Base-by-base conservation (phyloP, 2,113 vertebrate genomes). In the Hippocampus abdominalis region DNA sequence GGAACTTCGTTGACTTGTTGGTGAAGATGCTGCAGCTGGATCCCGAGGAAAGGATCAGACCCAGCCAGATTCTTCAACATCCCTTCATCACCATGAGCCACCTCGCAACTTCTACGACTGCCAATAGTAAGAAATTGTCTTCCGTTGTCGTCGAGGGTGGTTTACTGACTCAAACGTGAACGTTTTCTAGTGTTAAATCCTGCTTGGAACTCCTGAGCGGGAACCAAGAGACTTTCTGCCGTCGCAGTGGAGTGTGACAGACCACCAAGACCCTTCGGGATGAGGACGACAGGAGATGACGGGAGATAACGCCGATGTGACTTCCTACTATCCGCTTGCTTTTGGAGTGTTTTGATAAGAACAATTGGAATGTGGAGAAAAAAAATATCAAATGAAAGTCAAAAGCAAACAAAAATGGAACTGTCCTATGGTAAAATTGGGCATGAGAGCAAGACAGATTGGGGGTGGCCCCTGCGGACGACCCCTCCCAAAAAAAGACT, bases 11-110 rank as follows among this genome's bases (percentile, higher is more conserved):
- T 21, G 66, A 68, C 7, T 27, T 68, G 12, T n/a, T 68, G 32
- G 66, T 39, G 32, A 54, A 68, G 49, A 68, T 68, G 66, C 32
- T 68, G 29, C 29, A 68, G 6, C 21, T 68, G 21, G 66, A 68
- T 54, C 66, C 66, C 11, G 8, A 13, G 2, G 29, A 68, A 7
- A 36, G 66, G n/a, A 68, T 68, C 48, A 56, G 11, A 36, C 66
- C 66, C 7, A 29, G 13, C 2, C 48, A 68, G 36, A 54, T 68
- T 36, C 66, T 68, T 16, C 66, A 68, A 20, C 49, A 68, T 53
- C 66, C 66, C 51, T 68, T 68, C 32, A 53, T 68, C 21, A 68
- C 66, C 10, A 56, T 68, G 66, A 68, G 48, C 32, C 66, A 68
- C 51, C 66, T 68, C 1, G 46, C 12, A 21, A 39, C 36, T 68